Base-by-base conservation (phyloP, 2,888 invertebrate species). In the Tenodera sinensis region DNA sequence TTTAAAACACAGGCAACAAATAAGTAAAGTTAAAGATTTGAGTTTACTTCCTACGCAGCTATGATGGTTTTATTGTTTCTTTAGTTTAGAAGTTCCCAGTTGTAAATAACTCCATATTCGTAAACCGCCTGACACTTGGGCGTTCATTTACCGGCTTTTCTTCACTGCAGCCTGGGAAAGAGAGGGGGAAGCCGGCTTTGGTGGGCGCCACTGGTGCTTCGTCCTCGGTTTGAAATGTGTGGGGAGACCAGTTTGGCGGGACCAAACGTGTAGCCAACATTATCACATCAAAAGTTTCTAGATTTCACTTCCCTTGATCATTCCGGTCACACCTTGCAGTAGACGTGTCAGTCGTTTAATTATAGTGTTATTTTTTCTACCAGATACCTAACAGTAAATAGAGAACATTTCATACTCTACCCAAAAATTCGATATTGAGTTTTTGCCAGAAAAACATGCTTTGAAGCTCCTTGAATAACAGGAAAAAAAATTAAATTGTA, bases 231-330 rank as follows among this genome's bases (percentile, higher is more conserved):
- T 71, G 54, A 71, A 71, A 71, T 25, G 47, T 28, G 87, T 87
- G 96, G 98, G 94, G 98, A 98, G 96, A 98, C 88, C 54, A 42
- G 88, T 88, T 88, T 84, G 88, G 84, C 88, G 83, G 28, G 81
- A 82, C 71, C 81, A 34, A 14, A 2, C 9, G 15, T n/a, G 25
- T 15, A 81, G 85, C 85, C 88, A 88, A 88, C 88, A 47, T 81
- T n/a, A 15, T n/a, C 15, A 20, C 30, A n/a, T 15, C 14, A 84
- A 88, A 88, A 30, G 85, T 85, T 20, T n/a, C 85, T 88, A 71
- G 54, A 71, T 71, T 3, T 12, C 7, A 34, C 34, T 34, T 2
- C 34, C n/a, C n/a, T 42, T 42, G 9, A 12, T 42, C 42, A 12
- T 7, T 34, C 7, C 30, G 4, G 34, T 34, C 34, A 3, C 4